Base-by-base conservation (phyloP, 1,140 invertebrate genomes). In the Heliconius eleuchia region DNA sequence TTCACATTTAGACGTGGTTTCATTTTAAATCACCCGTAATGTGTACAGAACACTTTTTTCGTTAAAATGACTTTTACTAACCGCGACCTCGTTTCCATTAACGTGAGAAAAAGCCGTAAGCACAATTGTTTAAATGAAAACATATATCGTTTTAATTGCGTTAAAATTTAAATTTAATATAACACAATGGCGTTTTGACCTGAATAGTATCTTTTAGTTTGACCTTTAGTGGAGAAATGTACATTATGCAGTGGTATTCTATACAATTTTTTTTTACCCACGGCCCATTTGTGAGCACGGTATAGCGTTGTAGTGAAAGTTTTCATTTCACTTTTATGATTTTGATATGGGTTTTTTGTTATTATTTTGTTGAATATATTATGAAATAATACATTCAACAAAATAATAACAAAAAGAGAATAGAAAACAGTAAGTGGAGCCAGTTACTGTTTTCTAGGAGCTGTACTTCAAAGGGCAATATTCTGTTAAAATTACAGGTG, bases 121-220 rank as follows among this genome's bases (percentile, higher is more conserved):
- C 70, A 9, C 76, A 52, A 77, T 77, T 72, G 76, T 77, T 71
- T 60, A 37, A 76, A 77, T 72, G 46, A 55, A 55, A 77, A 77
- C 66, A 55, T 70, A 70, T 72, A 77, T 77, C 70, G 76, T 72
- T 55, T 77, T 34, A 77, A 71, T 71, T 76, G 57, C 37, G 70
- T 77, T 77, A 71, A 55, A 42, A 72, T 72, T 72, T 75, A 27
- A 75, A 66, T 66, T 75, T 75, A 66, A 39, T 34, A 60, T 66
- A 66, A 75, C 3, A 74, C 55, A 75, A 75, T 75, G 74, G 39
- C n/a, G 9, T 75, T 75, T 66, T 42, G 60, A 66, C 60, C 60
- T 66, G 60, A 30, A 66, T 60, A 60, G 55, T 66, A 66, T 66
- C 60, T 66, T 66, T 66, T 66, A 30, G 60, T 74, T 16, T 42